These are phyloP conservation scores for Periophthalmus magnuspinnatus DNA, from an alignment of 2,797 vertebrate genomes.

Conservation along the genomic window DNA sequence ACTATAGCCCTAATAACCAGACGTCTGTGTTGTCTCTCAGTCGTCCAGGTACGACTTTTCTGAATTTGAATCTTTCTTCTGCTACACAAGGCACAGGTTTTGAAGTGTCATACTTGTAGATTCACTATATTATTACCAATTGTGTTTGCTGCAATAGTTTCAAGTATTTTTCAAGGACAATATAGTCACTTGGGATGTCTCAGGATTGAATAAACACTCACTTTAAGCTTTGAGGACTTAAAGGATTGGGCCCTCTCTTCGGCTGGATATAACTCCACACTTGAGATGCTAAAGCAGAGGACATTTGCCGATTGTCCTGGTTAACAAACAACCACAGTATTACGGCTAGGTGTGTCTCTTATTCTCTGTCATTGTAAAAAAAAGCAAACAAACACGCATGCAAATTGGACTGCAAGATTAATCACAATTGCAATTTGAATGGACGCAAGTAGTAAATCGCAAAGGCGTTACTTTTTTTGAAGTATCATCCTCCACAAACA, in stretches of 20 bases:
- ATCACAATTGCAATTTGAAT: no score
- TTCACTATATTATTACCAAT: background rate
- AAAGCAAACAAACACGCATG: background rate
- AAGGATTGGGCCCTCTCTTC: background rate
- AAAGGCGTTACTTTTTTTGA: no score
- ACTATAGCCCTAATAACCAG: no score
- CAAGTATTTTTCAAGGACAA: background rate
- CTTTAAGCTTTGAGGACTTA: conserved; percentile 1
- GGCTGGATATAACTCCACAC: background rate
- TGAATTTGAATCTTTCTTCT: no score
- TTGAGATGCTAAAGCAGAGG: background rate
- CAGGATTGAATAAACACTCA: background rate
- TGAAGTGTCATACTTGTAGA: no score
- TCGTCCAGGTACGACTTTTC: no score
- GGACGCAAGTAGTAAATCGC: no score
- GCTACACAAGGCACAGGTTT: no score
- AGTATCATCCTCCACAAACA: no score
- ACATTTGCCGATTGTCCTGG: background rate
- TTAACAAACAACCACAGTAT: background rate
- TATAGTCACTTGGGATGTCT: background rate
- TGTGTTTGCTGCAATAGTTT: background rate
- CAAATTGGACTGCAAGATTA: no score
- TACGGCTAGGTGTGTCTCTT: background rate
- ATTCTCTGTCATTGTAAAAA: background rate
- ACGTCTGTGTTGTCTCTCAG: no score